These are phyloP conservation scores for Rhopalosiphum nymphaeae DNA, from an alignment of 2,888 invertebrate species.

Conservation along the genomic window DNA sequence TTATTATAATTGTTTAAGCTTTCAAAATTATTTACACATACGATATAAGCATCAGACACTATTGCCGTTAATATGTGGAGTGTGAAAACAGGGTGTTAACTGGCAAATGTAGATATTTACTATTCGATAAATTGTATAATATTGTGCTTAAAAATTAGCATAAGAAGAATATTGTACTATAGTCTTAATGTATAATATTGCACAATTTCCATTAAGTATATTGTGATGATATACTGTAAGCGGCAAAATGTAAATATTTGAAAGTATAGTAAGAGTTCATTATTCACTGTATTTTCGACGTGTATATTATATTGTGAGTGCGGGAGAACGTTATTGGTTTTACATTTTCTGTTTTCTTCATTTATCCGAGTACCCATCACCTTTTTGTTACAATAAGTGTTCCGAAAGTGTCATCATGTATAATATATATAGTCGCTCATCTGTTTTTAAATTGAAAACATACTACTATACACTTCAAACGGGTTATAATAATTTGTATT, in stretches of 20 bases:
- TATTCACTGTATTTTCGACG: not conserved
- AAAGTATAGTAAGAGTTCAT: not conserved
- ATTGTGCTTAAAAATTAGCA: not conserved
- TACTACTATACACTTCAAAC: not conserved
- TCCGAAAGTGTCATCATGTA: not conserved
- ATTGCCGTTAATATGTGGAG: not conserved
- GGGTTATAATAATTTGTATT: not conserved
- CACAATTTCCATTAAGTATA: not conserved
- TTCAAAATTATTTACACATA: not conserved
- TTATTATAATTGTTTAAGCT: not conserved
- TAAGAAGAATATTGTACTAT: not conserved
- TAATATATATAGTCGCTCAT: not conserved
- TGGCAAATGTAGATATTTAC: not conserved
- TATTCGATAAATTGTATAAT: not conserved
- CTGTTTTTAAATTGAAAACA: not conserved
- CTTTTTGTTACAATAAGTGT: not conserved
- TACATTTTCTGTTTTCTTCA: not conserved
- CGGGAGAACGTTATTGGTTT: not conserved
- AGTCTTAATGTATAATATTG: not conserved
- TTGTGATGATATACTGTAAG: not conserved
- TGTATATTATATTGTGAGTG: not conserved
- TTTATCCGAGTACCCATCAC: not conserved
- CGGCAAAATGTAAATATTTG: constrained; percentile 4
- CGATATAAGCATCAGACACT: not conserved
- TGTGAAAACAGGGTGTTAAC: not conserved